Conservation (phyloP, 2,113 vertebrate species). For the Amia ocellicauda region DNA sequence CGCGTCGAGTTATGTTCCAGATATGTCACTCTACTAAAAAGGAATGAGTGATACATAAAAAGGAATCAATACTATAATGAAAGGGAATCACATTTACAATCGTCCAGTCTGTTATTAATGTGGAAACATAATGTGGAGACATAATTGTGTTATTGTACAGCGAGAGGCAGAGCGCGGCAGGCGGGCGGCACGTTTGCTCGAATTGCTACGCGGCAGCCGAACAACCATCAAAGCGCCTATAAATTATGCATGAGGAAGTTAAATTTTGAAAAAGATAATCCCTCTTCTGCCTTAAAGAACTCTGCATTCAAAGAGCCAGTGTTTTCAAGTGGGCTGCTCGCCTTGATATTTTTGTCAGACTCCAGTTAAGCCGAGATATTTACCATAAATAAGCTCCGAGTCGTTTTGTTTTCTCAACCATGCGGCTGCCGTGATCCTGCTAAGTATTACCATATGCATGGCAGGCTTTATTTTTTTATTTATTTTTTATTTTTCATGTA, state of each 20-base stretch:
- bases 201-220: slow-evolving; percentile 28
- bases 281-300: neutral
- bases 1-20: slow-evolving; percentile 43
- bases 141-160: slow-evolving; percentile 30
- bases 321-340: slow-evolving; percentile 13
- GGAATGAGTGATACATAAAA: too few relatives aligned
- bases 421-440: slow-evolving; percentile 30
- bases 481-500: slow-evolving; percentile 1
- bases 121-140: slow-evolving; percentile 28
- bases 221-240: slow-evolving; percentile 25
- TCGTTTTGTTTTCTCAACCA: slow-evolving; percentile 28
- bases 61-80: too few relatives aligned
- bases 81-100: slow-evolving; percentile 41
- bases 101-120: slow-evolving; percentile 37
- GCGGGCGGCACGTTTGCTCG: slow-evolving; percentile 24
- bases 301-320: neutral
- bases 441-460: slow-evolving; percentile 41
- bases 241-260: neutral
- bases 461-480: slow-evolving; percentile 31
- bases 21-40: slow-evolving; percentile 48
- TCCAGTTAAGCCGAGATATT: slow-evolving; percentile 39
- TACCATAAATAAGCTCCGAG: slow-evolving; percentile 35
- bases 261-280: slow-evolving; percentile 17
- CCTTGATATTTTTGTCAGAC: slow-evolving; percentile 32
- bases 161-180: slow-evolving; percentile 24